Evolutionary conservation across 92 coral and sea anemone species (phyloP).

Genomic region (Actinostola sp.): DNA sequence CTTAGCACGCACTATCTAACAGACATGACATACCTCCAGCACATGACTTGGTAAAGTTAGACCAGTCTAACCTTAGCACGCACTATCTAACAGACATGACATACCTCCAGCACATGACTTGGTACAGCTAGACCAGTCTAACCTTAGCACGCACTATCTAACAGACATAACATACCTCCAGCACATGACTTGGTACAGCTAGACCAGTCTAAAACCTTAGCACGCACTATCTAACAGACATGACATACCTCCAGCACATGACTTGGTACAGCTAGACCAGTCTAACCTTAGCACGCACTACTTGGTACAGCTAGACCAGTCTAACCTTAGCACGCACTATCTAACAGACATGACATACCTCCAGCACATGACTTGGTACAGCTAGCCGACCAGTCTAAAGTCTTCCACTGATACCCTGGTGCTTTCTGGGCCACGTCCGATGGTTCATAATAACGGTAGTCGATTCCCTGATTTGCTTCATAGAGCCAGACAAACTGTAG

Average conservation of each 20-base stretch:
- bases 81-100: no score
- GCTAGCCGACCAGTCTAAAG: constrained; percentile 53
- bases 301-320: constrained; percentile 63
- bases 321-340: no score
- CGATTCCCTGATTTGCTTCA: constrained; percentile 52
- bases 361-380: constrained; percentile 55
- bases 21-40: constrained; percentile 40
- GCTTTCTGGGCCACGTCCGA: constrained; percentile 15
- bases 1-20: no score
- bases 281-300: no score
- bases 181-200: no score
- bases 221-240: no score
- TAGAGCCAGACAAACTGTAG: constrained; percentile 45
- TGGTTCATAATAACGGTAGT: constrained; percentile 47
- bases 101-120: no score
- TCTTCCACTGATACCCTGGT: constrained; percentile 42
- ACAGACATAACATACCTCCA: no score
- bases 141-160: no score
- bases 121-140: no score
- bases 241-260: constrained; percentile 50
- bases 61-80: constrained; percentile 30
- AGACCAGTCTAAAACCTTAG: no score
- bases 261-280: constrained; percentile 61
- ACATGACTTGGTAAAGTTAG: constrained; percentile 4
- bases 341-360: constrained; percentile 37